Conservation (phyloP, 2,888 invertebrate species). For the Crossocerus cetratus region DNA sequence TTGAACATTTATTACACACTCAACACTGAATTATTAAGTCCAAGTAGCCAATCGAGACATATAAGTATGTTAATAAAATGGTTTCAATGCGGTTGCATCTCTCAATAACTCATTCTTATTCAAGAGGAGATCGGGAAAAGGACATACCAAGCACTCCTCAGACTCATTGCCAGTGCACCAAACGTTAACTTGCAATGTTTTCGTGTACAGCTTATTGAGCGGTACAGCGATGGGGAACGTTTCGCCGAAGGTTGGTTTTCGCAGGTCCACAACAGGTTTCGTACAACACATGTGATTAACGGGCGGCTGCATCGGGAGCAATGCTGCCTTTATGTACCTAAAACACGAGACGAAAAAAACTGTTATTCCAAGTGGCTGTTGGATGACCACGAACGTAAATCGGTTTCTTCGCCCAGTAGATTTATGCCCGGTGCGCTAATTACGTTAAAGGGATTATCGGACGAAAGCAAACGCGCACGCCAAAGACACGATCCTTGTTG, state of each 20-base stretch:
- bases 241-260: constrained; percentile 88
- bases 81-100: neutral
- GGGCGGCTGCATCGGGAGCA: constrained; percentile 82
- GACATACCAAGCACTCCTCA: constrained; percentile 91
- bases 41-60: no score
- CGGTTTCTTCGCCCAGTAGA: constrained; percentile 5
- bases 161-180: constrained; percentile 85
- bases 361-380: constrained; percentile 10
- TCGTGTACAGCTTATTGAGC: constrained; percentile 87
- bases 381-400: constrained; percentile 8
- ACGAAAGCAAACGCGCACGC: constrained; percentile 23
- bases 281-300: constrained; percentile 82
- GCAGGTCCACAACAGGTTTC: constrained; percentile 84
- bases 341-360: constrained; percentile 37
- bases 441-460: constrained; percentile 31
- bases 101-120: constrained; percentile 6
- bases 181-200: constrained; percentile 94
- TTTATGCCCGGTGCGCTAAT: constrained; percentile 16
- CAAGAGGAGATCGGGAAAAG: neutral
- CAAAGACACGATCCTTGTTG: neutral
- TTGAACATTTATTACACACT: no score
- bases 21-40: no score
- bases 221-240: constrained; percentile 87
- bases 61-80: neutral
- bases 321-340: constrained; percentile 87